Conservation (phyloP, 2,797 vertebrate genomes). For the Antrozous pallidus region DNA sequence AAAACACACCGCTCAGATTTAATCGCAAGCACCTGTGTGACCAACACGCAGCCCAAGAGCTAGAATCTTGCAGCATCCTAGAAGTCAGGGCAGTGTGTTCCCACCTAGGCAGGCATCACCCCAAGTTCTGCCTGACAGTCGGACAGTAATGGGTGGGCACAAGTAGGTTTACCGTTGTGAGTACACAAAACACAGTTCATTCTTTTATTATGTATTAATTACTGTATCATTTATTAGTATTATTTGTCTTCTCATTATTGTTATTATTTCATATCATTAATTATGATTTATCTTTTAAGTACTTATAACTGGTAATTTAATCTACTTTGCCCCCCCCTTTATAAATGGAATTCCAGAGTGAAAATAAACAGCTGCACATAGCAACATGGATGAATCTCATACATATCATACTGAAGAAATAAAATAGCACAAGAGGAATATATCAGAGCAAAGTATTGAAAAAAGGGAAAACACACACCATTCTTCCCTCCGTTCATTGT, state of each 20-base stretch:
- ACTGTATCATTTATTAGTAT: not conserved
- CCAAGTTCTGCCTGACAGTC: not conserved
- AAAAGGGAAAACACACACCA: not conserved
- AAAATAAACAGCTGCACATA: not conserved
- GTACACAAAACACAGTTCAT: not conserved
- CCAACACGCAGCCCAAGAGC: not conserved
- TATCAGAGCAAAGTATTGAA: not conserved
- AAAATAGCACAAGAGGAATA: not conserved
- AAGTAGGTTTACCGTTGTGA: not conserved
- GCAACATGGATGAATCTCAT: not conserved
- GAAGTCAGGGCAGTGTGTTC: not conserved
- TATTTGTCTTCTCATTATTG: not conserved
- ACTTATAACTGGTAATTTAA: not conserved
- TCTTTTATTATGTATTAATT: not conserved
- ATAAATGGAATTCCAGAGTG: not conserved
- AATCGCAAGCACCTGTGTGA: not conserved
- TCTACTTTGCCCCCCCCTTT: not conserved
- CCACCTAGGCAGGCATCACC: not conserved
- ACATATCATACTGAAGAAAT: not conserved
- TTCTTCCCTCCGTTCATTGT: not conserved
- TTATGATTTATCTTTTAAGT: not conserved
- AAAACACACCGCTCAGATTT: not conserved
- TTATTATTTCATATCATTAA: not conserved
- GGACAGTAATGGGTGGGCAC: not conserved
- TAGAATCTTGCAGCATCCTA: not conserved